Base-by-base conservation (phyloP, 2,888 invertebrate species). In the Eupeodes luniger region DNA sequence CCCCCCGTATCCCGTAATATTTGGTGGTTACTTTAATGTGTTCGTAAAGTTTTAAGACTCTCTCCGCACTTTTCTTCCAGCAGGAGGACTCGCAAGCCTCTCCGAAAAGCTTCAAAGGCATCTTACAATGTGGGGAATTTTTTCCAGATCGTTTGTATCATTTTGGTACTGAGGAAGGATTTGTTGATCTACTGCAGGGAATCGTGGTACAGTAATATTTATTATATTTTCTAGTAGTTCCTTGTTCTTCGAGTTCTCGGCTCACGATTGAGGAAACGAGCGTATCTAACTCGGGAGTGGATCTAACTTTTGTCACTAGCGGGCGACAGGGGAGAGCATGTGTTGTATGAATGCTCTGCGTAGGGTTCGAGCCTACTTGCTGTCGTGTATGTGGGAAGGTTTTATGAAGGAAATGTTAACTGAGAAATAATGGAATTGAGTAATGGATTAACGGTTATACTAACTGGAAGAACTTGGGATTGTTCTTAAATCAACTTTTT, bases 81-180 rank as follows among this genome's bases (percentile, higher is more conserved):
- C 51, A 67, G 12, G 51, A 67, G n/a, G 16, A 53, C 53, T 16
- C 53, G 53, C 44, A 66, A 19, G 66, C 14, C 12, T 47, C 66
- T 19, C 49, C 47, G 66, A 66, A 36, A 66, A 66, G 49, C 49
- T 66, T 66, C 4, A 49, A 27, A 66, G 47, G 27, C 66, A 51
- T 53, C 53, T 53, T 16, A 53, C 16, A 9, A 53, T 53, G 53
- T 53, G 16, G 16, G 10, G 6, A 19, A 27, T 44, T 44, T 44
- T 44, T 44, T 10, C 44, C 6, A 19, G 44, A 44, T 44, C 44
- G 4, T 44, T 6, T 10, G 44, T 44, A 44, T 44, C 44, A 44
- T 44, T 44, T 44, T 44, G 44, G 53, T 53, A 53, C n/a, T 51
- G 34, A 2, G 27, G 67, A 14, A 27, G 51, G 34, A 67, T 53